These are phyloP conservation scores for Sphinx pinastri DNA, from an alignment of 2,888 invertebrate genomes.

Conservation along the genomic window DNA sequence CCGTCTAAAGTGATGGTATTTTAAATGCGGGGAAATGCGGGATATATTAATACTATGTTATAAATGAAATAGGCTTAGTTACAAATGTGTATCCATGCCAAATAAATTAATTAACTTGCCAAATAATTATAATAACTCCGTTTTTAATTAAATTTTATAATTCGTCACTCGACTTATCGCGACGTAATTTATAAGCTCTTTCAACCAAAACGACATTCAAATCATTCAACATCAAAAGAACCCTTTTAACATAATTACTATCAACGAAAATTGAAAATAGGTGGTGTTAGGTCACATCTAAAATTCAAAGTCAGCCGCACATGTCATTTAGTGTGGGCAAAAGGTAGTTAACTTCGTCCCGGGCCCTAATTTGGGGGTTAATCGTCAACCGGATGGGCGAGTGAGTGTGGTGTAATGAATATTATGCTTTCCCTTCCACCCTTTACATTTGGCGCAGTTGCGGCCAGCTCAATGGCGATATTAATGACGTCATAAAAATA, in stretches of 20 bases:
- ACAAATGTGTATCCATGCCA: no score
- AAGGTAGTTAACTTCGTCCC: conserved; percentile 67
- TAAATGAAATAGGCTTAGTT: no score
- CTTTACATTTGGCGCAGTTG: conserved; percentile 27
- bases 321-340: conserved; percentile 67
- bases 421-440: conserved; percentile 45
- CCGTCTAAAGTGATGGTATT: not conserved
- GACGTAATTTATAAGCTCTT: not conserved
- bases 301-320: conserved; percentile 52
- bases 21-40: no score
- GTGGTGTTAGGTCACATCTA: conserved; percentile 32
- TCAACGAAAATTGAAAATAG: not conserved
- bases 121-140: no score
- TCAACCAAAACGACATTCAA: not conserved
- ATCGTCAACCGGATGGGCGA: conserved; percentile 64
- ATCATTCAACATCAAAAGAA: not conserved
- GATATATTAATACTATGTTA: no score
- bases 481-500: conserved; percentile 13
- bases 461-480: conserved; percentile 10
- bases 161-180: no score
- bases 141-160: no score
- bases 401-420: conserved; percentile 74
- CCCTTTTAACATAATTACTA: conserved; percentile 5
- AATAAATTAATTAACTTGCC: no score
- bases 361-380: conserved; percentile 73